Conservation (phyloP, 2,888 invertebrate genomes). For the Hypomecis atomaria region DNA sequence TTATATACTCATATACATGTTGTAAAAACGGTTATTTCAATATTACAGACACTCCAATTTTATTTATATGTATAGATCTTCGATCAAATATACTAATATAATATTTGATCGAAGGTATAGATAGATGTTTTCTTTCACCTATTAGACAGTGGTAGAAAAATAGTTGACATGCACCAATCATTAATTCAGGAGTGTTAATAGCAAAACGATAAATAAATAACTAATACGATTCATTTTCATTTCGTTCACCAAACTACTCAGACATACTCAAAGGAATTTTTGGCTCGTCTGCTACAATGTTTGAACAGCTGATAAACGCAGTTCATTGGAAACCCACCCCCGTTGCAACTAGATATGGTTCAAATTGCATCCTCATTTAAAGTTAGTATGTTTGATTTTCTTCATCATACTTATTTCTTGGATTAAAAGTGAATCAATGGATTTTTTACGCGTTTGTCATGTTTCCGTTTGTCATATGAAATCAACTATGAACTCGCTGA, state of each 20-base stretch:
- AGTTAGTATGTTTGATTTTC: slow-evolving; percentile 16
- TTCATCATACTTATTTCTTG: slow-evolving; percentile 1
- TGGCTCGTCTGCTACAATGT: slow-evolving; percentile 22
- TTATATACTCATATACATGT: too few species aligned
- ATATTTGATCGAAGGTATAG: too few species aligned
- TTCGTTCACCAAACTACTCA: slow-evolving; percentile 29
- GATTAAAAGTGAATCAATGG: slow-evolving; percentile 18
- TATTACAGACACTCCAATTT: too few species aligned
- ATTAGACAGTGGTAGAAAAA: too few species aligned
- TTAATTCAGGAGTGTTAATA: too few species aligned
- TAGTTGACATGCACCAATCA: too few species aligned
- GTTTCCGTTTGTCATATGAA: slow-evolving; percentile 1
- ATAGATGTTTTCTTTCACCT: too few species aligned
- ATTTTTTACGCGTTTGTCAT: slow-evolving; percentile 25
- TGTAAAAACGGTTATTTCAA: too few species aligned
- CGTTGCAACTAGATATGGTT: slow-evolving; percentile 7
- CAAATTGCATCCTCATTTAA: slow-evolving; percentile 8
- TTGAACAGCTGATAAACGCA: slow-evolving; percentile 36
- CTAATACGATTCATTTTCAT: too few species aligned
- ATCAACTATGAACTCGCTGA: slow-evolving; percentile 10
- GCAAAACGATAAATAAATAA: too few species aligned
- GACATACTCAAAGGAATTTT: slow-evolving; percentile 25
- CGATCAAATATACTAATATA: too few species aligned
- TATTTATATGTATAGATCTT: too few species aligned
- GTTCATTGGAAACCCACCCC: slow-evolving; percentile 12